Evolutionary conservation across 1,140 invertebrate species (phyloP), one percentile per base, ranked within the genome.

Genomic region (Whitmania pigra): DNA sequence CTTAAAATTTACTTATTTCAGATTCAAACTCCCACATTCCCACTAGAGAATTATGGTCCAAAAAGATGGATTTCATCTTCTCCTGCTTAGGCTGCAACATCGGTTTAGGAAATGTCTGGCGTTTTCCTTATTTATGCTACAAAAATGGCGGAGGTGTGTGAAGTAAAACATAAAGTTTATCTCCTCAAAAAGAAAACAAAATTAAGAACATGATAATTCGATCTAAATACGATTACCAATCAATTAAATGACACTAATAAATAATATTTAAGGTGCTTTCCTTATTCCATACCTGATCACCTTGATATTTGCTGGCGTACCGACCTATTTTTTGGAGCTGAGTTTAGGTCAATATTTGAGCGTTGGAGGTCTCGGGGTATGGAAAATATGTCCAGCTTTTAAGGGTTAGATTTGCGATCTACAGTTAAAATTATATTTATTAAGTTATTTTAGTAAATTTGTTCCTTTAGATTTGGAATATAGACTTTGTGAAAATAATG

Each of bases 261-360:
- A 49, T 13, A 5, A 49, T 49, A 17, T 5, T 15, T 49, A 18
- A 87, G 87, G 86, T 69, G 95, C 95, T 31, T 99, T 98, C 82
- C 87, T 98, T 73, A 88, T 98, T 57, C 95, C 95, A 0, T 98
- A 97, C 83, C 88, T 96, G 77, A 83, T 97, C 69, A 93, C 93
- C 2, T 86, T 97, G 6, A 87, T 97, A 74, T 86, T 96, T 60
- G 94, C 92, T 74, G 94, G 94, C 4, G 92, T 98, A 72, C 95
- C 96, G 0, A 95, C 97, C 89, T 98, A 98, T 83, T 94, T 98
- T 81, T 89, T 98, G 87, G 96, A 99, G 81, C 82, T 96, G 72
- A 91, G 93, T 5, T 87, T 98, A 76, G 95, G 95, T 17, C 94
- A 99, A 84, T 96, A 95, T 88, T 71, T 79, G 22, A 81, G 93